phyloP scores from a whole-genome alignment of 1,140 invertebrate genomes.

The Drosophila asahinai region DNA sequence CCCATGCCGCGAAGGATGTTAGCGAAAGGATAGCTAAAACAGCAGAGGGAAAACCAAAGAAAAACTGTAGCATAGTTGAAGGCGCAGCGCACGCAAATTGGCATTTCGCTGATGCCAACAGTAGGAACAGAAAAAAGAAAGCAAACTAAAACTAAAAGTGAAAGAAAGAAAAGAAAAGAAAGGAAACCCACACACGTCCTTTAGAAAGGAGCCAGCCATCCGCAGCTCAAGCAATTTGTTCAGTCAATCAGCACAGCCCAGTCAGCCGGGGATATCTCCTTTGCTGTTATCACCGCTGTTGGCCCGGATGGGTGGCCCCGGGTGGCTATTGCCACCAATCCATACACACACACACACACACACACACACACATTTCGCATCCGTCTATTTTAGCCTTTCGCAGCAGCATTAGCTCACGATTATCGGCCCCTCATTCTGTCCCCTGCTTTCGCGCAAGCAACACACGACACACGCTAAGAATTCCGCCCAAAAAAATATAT shows the following conservation, averaged over 20 bases:
- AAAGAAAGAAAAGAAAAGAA: background rate
- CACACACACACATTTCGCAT: slow-evolving; percentile 5
- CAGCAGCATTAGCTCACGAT: slow-evolving; percentile 32
- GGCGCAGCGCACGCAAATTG: slow-evolving; percentile 68
- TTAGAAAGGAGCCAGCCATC: slow-evolving; percentile 19
- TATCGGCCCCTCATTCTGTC: slow-evolving; percentile 29
- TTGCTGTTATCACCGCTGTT: slow-evolving; percentile 30
- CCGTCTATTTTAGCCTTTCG: slow-evolving; percentile 50
- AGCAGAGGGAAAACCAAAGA: slow-evolving; percentile 29
- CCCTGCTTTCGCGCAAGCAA: slow-evolving; percentile 54
- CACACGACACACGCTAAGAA: slow-evolving; percentile 79
- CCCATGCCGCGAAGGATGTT: slow-evolving; percentile 16
- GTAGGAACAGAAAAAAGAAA: background rate
- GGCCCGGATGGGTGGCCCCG: slow-evolving; percentile 28
- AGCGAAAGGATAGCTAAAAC: slow-evolving; percentile 15
- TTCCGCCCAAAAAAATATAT: slow-evolving; percentile 80
- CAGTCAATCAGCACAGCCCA: slow-evolving; percentile 42
- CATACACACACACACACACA: background rate
- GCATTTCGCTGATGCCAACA: slow-evolving; percentile 44
- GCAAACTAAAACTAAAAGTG: slow-evolving; percentile 7
- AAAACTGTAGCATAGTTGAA: slow-evolving; percentile 66
- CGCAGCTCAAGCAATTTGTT: slow-evolving; percentile 24
- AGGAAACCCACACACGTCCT: background rate
- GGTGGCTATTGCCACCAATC: slow-evolving; percentile 20
- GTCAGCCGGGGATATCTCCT: slow-evolving; percentile 17